These are phyloP conservation scores for Rhinoderma darwinii DNA, from an alignment of 2,113 vertebrate genomes.

Conservation along the genomic window DNA sequence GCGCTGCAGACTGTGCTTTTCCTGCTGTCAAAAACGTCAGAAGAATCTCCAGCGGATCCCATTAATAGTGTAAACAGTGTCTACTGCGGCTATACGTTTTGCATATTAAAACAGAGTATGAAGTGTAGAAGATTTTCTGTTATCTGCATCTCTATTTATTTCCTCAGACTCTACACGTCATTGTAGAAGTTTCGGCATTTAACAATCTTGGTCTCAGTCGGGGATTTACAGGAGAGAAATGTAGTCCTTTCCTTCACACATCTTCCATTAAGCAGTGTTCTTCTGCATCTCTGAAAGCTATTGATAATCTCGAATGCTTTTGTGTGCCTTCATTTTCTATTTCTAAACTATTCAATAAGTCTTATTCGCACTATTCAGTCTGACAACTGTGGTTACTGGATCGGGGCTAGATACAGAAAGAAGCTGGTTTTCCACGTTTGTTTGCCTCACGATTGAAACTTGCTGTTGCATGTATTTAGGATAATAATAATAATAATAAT, in stretches of 20 bases:
- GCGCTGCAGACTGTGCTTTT: too few relatives aligned
- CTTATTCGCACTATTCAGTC: too few relatives aligned
- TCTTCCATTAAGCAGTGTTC: background rate
- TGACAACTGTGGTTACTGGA: background rate
- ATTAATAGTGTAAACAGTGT: too few relatives aligned
- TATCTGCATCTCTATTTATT: background rate
- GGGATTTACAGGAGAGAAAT: background rate
- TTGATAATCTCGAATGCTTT: background rate
- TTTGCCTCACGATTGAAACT: too few relatives aligned
- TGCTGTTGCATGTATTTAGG: too few relatives aligned
- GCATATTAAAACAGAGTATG: too few relatives aligned
- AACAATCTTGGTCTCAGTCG: background rate
- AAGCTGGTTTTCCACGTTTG: too few relatives aligned
- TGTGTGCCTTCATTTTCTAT: background rate
- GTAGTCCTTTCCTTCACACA: background rate
- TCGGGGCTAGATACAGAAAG: background rate
- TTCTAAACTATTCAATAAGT: background rate
- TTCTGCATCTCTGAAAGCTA: background rate
- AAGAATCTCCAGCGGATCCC: too few relatives aligned
- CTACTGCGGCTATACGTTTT: too few relatives aligned
- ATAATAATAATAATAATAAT: too few relatives aligned
- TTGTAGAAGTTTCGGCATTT: background rate
- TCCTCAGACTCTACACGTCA: background rate
- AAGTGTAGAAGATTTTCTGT: rapidly evolving
- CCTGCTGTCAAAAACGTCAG: too few relatives aligned